Evolutionary conservation across 2,113 vertebrate species (phyloP), one percentile per base, ranked within the genome.

Genomic region (Austrofundulus limnaeus): DNA sequence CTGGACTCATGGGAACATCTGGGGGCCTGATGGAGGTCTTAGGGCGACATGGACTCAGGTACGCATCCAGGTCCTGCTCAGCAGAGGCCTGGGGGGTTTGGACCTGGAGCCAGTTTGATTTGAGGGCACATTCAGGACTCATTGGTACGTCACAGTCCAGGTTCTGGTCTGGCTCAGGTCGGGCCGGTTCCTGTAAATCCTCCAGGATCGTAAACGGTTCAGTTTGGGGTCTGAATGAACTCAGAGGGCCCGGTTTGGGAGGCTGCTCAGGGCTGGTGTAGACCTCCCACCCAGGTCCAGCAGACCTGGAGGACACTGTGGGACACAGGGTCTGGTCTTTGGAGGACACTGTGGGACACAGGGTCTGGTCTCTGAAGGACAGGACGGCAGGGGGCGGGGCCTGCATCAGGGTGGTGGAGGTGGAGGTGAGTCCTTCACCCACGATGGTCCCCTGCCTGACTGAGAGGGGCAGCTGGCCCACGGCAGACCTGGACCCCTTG

Each of bases 381-480:
- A 80, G 70, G 0, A 60, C 45, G 0, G 34, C 66, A 0, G 79
- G 70, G 1, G 83, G n/a, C n/a, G n/a, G 79, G 0, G 80, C 64
- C 73, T 87, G 85, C 51, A 72, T 65, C 52, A 85, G 82, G 45
- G 80, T 81, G 73, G 81, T 64, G 70, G 72, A 88, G 55, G 80
- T 90, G 14, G 74, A 3, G n/a, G 75, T 67, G 21, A 92, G 76
- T 57, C 70, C 89, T 11, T 85, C 86, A 0, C 41, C 86, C 0
- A 90, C 60, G 2, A 91, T 90, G 65, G 89, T 90, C 14, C 87
- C 86, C 0, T 70, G 82, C 2, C 59, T 41, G 0, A 17, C 57
- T 0, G 54, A 67, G 23, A 74, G 55, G 0, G 66, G 66, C 1
- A 52, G 62, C 55, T 39, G 65, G 21, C 28, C 1, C 19, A 13